phyloP scores from a whole-genome alignment of 37 sponge, comb jelly and placozoan genomes.

The Chondrilla cf. caribensis region DNA sequence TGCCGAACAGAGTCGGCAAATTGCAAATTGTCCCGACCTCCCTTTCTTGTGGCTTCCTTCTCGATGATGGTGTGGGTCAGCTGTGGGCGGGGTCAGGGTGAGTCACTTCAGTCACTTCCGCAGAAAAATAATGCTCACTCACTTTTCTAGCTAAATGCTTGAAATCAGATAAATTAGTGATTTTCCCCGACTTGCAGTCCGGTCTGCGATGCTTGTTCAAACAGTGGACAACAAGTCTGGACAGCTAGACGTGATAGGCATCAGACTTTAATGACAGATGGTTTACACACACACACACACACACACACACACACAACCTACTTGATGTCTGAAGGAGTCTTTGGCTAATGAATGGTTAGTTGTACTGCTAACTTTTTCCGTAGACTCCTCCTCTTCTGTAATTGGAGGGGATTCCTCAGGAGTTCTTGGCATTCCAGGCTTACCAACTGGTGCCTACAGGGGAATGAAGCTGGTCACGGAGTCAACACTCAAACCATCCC shows the following conservation, averaged over 20 bases:
- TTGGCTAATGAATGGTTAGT: background rate
- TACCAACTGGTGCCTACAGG: background rate
- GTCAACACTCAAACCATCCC: too few species aligned
- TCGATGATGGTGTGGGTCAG: conserved; percentile 91
- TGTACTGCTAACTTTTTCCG: background rate
- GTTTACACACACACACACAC: background rate
- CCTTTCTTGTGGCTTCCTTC: conserved; percentile 73
- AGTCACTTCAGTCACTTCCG: background rate
- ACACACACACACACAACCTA: conserved; percentile 9
- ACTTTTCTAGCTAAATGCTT: conserved; percentile 93
- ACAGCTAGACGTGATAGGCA: conserved; percentile 43
- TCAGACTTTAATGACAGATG: background rate
- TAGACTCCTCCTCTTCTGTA: conserved; percentile 25
- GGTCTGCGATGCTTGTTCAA: conserved; percentile 88
- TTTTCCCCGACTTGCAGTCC: conserved; percentile 90
- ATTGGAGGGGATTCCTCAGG: conserved; percentile 39
- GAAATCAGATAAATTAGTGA: conserved; percentile 88
- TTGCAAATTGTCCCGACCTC: conserved; percentile 35
- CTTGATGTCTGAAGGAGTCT: conserved; percentile 49
- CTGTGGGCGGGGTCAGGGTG: conserved; percentile 34
- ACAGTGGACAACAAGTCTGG: conserved; percentile 76
- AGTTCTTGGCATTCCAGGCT: conserved; percentile 22
- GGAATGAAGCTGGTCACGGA: too few species aligned
- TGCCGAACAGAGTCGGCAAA: conserved; percentile 70
- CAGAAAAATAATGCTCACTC: background rate